Conservation (phyloP, 2,888 invertebrate genomes). For the Heteropelma amictum region DNA sequence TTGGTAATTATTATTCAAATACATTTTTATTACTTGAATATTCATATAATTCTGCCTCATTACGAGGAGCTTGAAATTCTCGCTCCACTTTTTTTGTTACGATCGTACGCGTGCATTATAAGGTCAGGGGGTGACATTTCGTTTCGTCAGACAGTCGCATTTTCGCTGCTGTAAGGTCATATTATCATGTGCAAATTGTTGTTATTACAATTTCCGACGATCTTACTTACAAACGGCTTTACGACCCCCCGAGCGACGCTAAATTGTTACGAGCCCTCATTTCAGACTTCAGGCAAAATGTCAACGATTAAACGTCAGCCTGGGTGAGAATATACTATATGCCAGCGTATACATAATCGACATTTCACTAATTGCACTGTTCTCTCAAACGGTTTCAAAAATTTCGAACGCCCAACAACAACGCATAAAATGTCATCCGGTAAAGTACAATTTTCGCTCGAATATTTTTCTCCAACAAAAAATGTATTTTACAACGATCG, state of each 20-base stretch:
- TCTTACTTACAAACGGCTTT: not conserved
- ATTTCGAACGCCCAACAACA: too few relatives aligned
- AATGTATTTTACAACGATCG: too few relatives aligned
- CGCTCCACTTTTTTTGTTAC: too few relatives aligned
- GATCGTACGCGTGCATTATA: too few relatives aligned
- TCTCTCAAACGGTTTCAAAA: too few relatives aligned
- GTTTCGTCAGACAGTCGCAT: not conserved
- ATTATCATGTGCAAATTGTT: not conserved
- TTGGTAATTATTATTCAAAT: too few relatives aligned
- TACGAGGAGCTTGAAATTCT: too few relatives aligned
- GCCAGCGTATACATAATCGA: constrained; percentile 39
- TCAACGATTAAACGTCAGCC: constrained; percentile 68
- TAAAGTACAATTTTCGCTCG: constrained; percentile 20
- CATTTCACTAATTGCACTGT: constrained; percentile 35
- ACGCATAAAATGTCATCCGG: too few relatives aligned
- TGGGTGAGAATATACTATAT: constrained; percentile 42
- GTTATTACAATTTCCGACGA: not conserved
- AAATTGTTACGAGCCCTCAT: constrained; percentile 54
- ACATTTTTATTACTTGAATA: too few relatives aligned
- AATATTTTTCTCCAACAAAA: constrained; percentile 13
- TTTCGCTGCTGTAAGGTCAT: not conserved
- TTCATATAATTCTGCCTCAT: too few relatives aligned
- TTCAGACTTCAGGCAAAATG: constrained; percentile 63
- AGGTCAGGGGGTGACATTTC: too few relatives aligned
- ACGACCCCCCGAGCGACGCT: constrained; percentile 3